Evolutionary conservation across 2,113 vertebrate genomes (phyloP).

Genomic region (Antechinus stuartii): DNA sequence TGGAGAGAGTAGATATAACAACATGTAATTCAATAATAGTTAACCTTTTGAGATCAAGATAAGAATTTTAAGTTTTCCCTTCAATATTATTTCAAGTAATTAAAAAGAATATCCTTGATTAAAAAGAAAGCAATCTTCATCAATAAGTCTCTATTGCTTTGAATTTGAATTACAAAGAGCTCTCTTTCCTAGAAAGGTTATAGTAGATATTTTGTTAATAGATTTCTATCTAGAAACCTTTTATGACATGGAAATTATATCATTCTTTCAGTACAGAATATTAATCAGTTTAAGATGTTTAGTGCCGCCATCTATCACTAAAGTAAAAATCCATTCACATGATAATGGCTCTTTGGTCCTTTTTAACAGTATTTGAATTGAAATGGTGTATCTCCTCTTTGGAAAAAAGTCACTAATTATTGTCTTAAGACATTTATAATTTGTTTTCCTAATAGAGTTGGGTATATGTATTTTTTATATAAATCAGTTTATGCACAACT

Average conservation of each 20-base stretch:
- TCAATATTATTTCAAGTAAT: not conserved
- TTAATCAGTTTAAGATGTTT: not conserved
- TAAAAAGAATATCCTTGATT: not conserved
- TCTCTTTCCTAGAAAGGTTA: not conserved
- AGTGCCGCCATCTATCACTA: not conserved
- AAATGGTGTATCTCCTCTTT: not conserved
- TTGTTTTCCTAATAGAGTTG: not conserved
- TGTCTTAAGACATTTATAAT: not conserved
- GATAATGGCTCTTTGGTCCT: not conserved
- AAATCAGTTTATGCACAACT: not conserved
- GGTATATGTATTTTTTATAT: not conserved
- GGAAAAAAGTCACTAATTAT: not conserved
- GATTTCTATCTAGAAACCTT: not conserved
- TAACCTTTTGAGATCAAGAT: not conserved
- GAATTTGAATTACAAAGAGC: not conserved
- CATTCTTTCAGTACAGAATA: not conserved
- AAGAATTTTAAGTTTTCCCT: not conserved
- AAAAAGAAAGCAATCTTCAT: not conserved
- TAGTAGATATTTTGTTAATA: not conserved
- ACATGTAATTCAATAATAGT: not conserved
- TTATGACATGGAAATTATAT: not conserved
- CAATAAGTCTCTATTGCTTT: not conserved
- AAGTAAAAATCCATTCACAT: conserved; percentile 18
- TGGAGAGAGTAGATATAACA: not conserved
- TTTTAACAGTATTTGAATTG: not conserved